Evolutionary conservation across 2,797 vertebrate species (phyloP).

Genomic region (Takifugu ocellatus): DNA sequence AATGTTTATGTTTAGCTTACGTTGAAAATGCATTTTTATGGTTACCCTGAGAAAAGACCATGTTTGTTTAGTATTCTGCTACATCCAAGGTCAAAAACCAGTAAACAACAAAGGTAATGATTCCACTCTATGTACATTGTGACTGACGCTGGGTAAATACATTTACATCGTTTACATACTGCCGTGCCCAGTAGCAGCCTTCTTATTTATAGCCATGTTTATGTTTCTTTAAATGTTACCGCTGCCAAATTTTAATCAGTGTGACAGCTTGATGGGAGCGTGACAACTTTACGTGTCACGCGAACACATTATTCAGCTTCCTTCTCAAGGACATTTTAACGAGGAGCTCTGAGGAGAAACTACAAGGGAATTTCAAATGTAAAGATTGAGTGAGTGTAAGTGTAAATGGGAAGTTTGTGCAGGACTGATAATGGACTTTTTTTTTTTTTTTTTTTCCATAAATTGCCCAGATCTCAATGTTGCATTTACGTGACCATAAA

Average conservation of each 20-base stretch:
- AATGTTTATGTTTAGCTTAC: too few species aligned
- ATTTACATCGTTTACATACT: background rate
- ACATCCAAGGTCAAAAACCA: background rate
- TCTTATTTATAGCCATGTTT: background rate
- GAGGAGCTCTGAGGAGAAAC: background rate
- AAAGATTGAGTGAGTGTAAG: too few species aligned
- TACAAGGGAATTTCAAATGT: background rate
- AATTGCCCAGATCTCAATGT: too few species aligned
- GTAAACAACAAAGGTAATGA: background rate
- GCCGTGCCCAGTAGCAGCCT: background rate
- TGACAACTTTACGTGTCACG: background rate
- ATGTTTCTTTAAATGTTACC: background rate
- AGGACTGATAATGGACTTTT: too few species aligned
- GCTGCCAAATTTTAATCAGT: background rate
- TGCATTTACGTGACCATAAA: too few species aligned
- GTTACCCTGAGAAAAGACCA: too few species aligned
- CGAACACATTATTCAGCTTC: background rate
- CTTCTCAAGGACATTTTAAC: conserved; percentile 1
- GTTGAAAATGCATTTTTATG: too few species aligned
- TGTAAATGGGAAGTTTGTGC: too few species aligned
- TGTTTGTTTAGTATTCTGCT: too few species aligned
- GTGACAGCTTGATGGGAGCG: background rate
- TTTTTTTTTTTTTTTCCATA: too few species aligned
- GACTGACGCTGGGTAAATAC: background rate
- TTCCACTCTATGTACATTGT: background rate